phyloP scores from a whole-genome alignment of 1,140 invertebrate species.

The Lamellibrachia luymesi region DNA sequence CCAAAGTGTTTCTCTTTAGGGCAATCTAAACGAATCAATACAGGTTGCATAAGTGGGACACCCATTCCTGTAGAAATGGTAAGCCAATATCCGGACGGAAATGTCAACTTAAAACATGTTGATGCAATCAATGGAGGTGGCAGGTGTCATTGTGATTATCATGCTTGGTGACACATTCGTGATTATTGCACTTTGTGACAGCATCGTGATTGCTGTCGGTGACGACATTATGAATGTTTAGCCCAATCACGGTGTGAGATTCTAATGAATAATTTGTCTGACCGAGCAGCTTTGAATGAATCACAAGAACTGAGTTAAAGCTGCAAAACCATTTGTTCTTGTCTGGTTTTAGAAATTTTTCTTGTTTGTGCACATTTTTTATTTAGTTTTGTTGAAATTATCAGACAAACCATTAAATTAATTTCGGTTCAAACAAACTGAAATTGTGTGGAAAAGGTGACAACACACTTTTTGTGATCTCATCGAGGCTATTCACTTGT shows the following conservation, averaged over 20 bases:
- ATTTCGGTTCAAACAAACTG: too few species aligned
- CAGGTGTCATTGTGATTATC: neutral
- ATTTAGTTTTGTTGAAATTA: too few species aligned
- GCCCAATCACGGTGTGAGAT: neutral
- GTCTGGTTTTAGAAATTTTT: too few species aligned
- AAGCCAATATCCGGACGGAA: neutral
- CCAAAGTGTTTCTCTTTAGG: neutral
- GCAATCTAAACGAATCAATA: neutral
- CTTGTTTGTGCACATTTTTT: too few species aligned
- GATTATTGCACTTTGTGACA: neutral
- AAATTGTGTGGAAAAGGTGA: too few species aligned
- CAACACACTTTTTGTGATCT: too few species aligned
- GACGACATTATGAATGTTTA: neutral
- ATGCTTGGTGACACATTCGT: neutral
- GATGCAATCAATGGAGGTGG: neutral
- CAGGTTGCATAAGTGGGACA: neutral
- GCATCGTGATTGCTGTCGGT: neutral
- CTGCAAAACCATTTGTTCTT: too few species aligned
- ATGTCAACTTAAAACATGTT: neutral
- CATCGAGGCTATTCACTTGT: too few species aligned
- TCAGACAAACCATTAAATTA: too few species aligned
- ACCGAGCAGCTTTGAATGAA: neutral
- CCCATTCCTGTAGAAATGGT: neutral
- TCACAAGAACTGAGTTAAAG: too few species aligned
- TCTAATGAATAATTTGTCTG: neutral